Base-by-base conservation (phyloP, 2,888 invertebrate species). In the Mythimna pallens region DNA sequence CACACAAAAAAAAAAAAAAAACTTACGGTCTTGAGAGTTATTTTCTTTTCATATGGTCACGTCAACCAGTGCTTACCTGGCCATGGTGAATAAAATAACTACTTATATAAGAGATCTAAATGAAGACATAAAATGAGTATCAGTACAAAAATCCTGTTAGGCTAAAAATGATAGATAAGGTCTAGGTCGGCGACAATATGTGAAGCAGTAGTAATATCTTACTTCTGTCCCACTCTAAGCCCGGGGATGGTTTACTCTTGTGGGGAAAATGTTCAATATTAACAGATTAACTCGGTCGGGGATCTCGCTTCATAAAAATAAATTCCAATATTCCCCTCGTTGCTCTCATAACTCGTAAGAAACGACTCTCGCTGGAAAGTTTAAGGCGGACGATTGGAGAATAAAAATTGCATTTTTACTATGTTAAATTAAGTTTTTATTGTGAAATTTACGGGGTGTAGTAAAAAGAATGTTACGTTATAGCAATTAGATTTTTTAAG, bases 381-480 rank as follows among this genome's bases (percentile, higher is more conserved):
- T 93, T 93, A 93, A 93, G 92, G 92, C 91, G 92, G 91, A 93
- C 93, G 93, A 93, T 93, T 91, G 91, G 92, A 92, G 94, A 94
- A 92, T 94, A 93, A 94, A 94, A 94, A 94, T 93, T 94, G 93
- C 93, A 94, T 93, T 94, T 93, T 93, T 93, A 93, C 93, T 89
- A 92, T 92, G 92, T 91, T 91, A 92, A 94, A 94, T 94, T 94
- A 94, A 93, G 92, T 93, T 94, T 94, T 94, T 94, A 94, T 93
- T 93, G 88, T 88, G 86, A 87, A 89, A 92, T 93, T 93, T 94
- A 94, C 91, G 92, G 91, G 88, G 83, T 82, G 81, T 87, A 86
- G 86, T 88, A 88, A 89, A 90, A 89, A 88, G 83, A 84, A 81
- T 86, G 80, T 87, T 65, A 76, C 81, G 72, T 73, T 85, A 80